Conservation (phyloP, 2,113 vertebrate genomes). For the Scartelaos histophorus region DNA sequence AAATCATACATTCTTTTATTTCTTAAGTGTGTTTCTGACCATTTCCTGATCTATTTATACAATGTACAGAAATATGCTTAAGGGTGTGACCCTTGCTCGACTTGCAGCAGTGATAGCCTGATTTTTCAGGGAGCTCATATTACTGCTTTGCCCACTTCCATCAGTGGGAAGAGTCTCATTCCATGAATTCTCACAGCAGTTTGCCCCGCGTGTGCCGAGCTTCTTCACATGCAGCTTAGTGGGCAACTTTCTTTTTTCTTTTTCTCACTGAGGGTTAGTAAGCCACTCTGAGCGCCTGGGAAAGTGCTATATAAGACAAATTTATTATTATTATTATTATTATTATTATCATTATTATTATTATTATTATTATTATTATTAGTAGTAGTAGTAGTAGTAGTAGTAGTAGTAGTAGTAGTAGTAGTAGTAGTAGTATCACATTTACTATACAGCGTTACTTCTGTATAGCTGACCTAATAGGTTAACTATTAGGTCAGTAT, state of each 20-base stretch:
- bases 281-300: too few relatives aligned
- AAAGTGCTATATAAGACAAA: too few relatives aligned
- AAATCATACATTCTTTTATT: not conserved
- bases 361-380: too few relatives aligned
- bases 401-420: too few relatives aligned
- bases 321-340: too few relatives aligned
- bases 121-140: constrained; percentile 25
- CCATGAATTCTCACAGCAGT: constrained; percentile 30
- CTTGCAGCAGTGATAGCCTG: constrained; percentile 6
- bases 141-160: constrained; percentile 35
- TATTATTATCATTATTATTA: too few relatives aligned
- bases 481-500: constrained; percentile 12
- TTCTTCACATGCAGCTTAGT: constrained; percentile 46
- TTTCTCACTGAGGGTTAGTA: not conserved
- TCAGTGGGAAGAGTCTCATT: constrained; percentile 32
- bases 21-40: not conserved
- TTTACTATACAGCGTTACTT: not conserved
- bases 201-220: constrained; percentile 44
- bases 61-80: not conserved
- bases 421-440: too few relatives aligned
- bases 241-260: constrained; percentile 17
- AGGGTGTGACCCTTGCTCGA: not conserved
- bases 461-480: not conserved
- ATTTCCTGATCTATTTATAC: not conserved
- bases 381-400: too few relatives aligned